phyloP scores from a whole-genome alignment of 2,113 vertebrate species.

The Paralichthys olivaceus region DNA sequence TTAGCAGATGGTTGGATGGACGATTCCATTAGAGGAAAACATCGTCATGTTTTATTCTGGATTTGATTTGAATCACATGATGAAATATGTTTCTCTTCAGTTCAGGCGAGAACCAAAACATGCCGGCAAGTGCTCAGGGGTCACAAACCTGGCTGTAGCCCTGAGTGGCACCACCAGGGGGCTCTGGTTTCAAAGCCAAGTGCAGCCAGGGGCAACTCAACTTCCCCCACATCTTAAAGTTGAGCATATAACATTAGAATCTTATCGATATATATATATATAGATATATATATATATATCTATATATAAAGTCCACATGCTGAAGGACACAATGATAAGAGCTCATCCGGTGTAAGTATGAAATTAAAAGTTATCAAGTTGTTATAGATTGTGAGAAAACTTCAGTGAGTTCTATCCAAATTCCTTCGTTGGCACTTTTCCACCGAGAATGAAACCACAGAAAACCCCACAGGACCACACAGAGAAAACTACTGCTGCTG shows the following conservation, averaged over 20 bases:
- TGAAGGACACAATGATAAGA: slow-evolving; percentile 1
- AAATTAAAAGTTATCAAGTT: background rate
- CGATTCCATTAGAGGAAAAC: background rate
- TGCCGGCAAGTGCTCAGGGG: background rate
- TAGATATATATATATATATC: too few species aligned
- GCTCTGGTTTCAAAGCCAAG: slow-evolving; percentile 81
- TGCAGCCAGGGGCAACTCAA: slow-evolving; percentile 62
- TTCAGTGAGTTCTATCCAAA: slow-evolving; percentile 32
- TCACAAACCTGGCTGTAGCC: slow-evolving; percentile 52
- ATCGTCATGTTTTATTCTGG: slow-evolving; percentile 7
- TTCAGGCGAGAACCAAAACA: background rate
- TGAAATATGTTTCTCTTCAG: background rate
- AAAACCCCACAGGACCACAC: slow-evolving; percentile 27
- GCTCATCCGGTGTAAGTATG: background rate
- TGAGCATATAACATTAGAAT: background rate
- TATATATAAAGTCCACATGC: background rate
- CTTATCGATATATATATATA: too few species aligned
- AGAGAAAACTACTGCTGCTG: slow-evolving; percentile 2
- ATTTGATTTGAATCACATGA: slow-evolving; percentile 5
- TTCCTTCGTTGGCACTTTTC: slow-evolving; percentile 25
- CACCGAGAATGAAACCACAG: slow-evolving; percentile 4
- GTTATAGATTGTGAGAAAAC: background rate
- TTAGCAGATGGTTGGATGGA: slow-evolving; percentile 11
- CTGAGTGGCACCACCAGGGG: slow-evolving; percentile 78
- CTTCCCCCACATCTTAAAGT: background rate